Conservation (phyloP, 2,888 invertebrate genomes). For the Hyposoter didymator region DNA sequence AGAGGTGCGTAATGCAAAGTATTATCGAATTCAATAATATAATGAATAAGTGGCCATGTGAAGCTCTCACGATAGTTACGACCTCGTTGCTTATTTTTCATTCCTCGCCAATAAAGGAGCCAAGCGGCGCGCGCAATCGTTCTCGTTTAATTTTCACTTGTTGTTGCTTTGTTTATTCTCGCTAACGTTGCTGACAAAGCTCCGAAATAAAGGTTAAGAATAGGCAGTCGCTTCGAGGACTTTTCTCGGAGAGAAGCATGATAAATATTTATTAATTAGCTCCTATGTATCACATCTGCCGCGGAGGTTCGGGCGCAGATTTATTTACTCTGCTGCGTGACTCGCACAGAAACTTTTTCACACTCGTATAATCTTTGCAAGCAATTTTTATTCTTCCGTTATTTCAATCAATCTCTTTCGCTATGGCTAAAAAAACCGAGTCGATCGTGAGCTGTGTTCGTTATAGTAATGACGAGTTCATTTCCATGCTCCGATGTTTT, state of each 20-base stretch:
- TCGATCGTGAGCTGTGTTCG: slow-evolving; percentile 41
- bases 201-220: slow-evolving; percentile 70
- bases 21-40: slow-evolving; percentile 53
- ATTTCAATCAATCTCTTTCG: not conserved
- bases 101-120: slow-evolving; percentile 66
- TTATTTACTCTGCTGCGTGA: slow-evolving; percentile 11
- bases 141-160: slow-evolving; percentile 3
- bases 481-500: slow-evolving; percentile 48
- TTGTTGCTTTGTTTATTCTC: slow-evolving; percentile 31
- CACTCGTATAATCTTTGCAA: slow-evolving; percentile 47
- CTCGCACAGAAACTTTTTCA: slow-evolving; percentile 28
- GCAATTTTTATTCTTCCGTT: slow-evolving; percentile 9
- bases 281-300: slow-evolving; percentile 63
- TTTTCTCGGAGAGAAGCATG: slow-evolving; percentile 70
- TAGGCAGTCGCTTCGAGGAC: slow-evolving; percentile 74
- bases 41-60: slow-evolving; percentile 46
- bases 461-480: slow-evolving; percentile 46
- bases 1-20: slow-evolving; percentile 60
- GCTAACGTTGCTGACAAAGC: slow-evolving; percentile 50
- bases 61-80: slow-evolving; percentile 42
- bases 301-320: slow-evolving; percentile 43
- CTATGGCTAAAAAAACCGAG: slow-evolving; percentile 27
- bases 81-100: slow-evolving; percentile 79
- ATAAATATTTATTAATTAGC: slow-evolving; percentile 67
- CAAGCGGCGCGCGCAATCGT: slow-evolving; percentile 53